These are phyloP conservation scores for Geopemphigus sp. DNA, from an alignment of 1,140 invertebrate species.

Conservation along the genomic window DNA sequence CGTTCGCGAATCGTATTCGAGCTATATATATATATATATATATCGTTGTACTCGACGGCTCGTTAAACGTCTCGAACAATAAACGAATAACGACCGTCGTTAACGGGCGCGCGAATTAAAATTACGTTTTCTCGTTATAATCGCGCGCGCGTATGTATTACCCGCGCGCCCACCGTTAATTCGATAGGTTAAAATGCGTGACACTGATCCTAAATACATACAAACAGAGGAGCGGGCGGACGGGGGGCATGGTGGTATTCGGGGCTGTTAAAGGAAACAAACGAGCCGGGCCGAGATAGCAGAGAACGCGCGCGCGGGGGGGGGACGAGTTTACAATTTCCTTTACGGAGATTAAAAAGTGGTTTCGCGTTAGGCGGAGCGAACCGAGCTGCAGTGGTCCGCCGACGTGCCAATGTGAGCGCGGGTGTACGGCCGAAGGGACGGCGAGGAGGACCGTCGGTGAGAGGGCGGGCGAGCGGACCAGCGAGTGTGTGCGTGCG, in stretches of 20 bases:
- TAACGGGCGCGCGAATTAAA: no score
- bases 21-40: no score
- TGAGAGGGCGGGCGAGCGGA: conserved; percentile 11
- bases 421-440: neutral
- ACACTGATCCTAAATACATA: conserved; percentile 25
- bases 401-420: neutral
- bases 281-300: neutral
- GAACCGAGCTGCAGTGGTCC: neutral
- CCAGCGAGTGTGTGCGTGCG: no score
- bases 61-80: no score
- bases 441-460: neutral
- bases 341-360: conserved; percentile 39
- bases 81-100: no score
- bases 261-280: neutral
- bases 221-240: neutral
- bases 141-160: no score
- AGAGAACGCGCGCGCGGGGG: no score
- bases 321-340: conserved; percentile 33
- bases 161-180: neutral
- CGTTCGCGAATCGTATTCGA: no score
- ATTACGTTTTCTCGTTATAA: no score
- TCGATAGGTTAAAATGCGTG: conserved; percentile 9
- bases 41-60: no score
- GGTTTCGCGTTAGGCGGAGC: conserved; percentile 39
- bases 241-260: no score